Base-by-base conservation (phyloP, 2,113 vertebrate species). In the Murina feae region DNA sequence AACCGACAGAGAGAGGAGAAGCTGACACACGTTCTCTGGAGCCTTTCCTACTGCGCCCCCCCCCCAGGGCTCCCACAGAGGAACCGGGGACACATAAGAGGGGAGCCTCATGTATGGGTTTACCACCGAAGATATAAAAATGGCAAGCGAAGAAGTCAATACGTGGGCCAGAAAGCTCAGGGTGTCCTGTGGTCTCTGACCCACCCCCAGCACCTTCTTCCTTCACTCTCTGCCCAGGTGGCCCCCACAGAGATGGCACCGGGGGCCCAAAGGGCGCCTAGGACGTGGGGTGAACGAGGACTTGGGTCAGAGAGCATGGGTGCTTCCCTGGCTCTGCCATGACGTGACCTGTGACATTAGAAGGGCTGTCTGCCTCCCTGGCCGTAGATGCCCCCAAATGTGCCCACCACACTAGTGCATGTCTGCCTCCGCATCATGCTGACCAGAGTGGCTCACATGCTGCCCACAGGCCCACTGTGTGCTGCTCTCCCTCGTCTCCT, bases 341-440 rank as follows among this genome's bases (percentile, higher is more conserved):
- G 4, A 49, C 35, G 16, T 35, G 37, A n/a, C 66, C 44, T 89
- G 60, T 75, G 39, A 74, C 42, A 10, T 58, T 23, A 39, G 35
- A 5, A 14, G 23, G 30, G 28, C 14, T 1, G 0, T 30, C 42
- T 92, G 42, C 20, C 21, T 30, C 69, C 55, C 51, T 12, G 63
- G 30, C 39, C 1, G 20, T 16, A 14, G 6, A 47, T 2, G 2
- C 2, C 44, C 49, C 90, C n/a, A 66, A 35, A 84, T 30, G 20
- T 39, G n/a, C n/a, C 55, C 47, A 4, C 6, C 5, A 18, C 30
- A 32, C 76, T 53, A 49, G 37, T 21, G 6, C 10, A 7, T 0
- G 5, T 74, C 5, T 5, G 9, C 39, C 32, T 83, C 12, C 1
- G 1, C 1, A 3, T 6, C 44, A 14, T 16, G 5, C n/a, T 28